Evolutionary conservation across 1,140 invertebrate species (phyloP), one percentile per base, ranked within the genome.

Genomic region (Drosophila burlai): DNA sequence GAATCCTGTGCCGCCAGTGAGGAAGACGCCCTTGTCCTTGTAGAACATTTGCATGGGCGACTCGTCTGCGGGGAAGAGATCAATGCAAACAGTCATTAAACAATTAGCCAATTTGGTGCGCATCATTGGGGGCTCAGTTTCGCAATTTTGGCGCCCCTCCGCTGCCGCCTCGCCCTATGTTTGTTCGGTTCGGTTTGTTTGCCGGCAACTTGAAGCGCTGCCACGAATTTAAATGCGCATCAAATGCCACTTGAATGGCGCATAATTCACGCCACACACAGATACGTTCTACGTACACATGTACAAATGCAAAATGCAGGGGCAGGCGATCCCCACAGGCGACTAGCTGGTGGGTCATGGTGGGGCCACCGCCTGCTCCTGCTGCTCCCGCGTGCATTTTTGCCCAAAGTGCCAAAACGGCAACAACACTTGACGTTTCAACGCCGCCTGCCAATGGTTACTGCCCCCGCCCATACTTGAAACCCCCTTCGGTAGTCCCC

Each of bases 1-100:
- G 93, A 97, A 97, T 66, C 97, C 97, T n/a, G 96, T 97, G 18
- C 94, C 95, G 54, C 95, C 95, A 18, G 95, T 96, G 77, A 96
- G 93, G 85, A 97, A 96, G 63, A 96, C 93, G 89, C 93, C 93
- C 90, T 95, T 94, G 62, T 94, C 94, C 65, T 94, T 94, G 86
- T 95, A 96, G 91, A 95, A 96, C 63, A 93, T 86, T 71, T 94
- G 94, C 60, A 96, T 95, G 34, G 94, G 87, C 75, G 91, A 91
- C 80, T 92, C 91, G 82, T 91, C 87, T 91, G 81, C 57, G 63
- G 75, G 72, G 38, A 69, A 91, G 79, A 87, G 84, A 87, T 87
- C 84, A 87, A 90, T 87, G 84, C 84, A 87, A 87, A 87, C 84
- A 87, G 84, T 80, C 85, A 87, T 87, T 87, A 87, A 87, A 87